These are phyloP conservation scores for Butastur rufipennis DNA, from an alignment of 2,113 vertebrate species.

Conservation along the genomic window DNA sequence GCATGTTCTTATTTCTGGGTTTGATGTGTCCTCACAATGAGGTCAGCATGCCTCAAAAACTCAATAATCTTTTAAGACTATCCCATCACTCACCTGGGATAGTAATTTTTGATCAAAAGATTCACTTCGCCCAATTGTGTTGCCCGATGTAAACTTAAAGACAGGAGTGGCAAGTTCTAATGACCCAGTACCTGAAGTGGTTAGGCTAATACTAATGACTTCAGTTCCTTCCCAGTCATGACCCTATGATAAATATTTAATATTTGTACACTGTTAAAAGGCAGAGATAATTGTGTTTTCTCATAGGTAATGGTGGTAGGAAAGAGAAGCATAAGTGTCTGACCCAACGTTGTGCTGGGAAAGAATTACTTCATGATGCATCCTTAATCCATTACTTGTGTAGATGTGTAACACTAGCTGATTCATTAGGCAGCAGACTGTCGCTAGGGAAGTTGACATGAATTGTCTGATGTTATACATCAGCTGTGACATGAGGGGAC, in stretches of 20 bases:
- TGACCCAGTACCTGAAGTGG: neutral
- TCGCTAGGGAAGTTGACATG: neutral
- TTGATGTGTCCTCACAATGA: neutral
- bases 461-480: neutral
- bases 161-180: neutral
- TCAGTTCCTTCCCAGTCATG: neutral
- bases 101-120: neutral
- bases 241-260: neutral
- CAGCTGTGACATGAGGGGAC: neutral
- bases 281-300: neutral
- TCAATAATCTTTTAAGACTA: neutral
- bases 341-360: neutral
- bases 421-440: neutral
- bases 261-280: neutral
- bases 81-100: neutral
- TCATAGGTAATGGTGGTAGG: neutral
- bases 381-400: conserved; percentile 19
- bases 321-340: conserved; percentile 29
- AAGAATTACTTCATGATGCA: neutral
- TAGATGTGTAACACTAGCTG: neutral
- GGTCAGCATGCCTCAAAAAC: neutral
- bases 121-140: neutral
- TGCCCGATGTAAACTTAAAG: neutral
- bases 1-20: conserved; percentile 11
- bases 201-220: neutral